These are phyloP conservation scores for Sylvilagus floridanus DNA, from an alignment of 2,797 vertebrate genomes.

Conservation along the genomic window DNA sequence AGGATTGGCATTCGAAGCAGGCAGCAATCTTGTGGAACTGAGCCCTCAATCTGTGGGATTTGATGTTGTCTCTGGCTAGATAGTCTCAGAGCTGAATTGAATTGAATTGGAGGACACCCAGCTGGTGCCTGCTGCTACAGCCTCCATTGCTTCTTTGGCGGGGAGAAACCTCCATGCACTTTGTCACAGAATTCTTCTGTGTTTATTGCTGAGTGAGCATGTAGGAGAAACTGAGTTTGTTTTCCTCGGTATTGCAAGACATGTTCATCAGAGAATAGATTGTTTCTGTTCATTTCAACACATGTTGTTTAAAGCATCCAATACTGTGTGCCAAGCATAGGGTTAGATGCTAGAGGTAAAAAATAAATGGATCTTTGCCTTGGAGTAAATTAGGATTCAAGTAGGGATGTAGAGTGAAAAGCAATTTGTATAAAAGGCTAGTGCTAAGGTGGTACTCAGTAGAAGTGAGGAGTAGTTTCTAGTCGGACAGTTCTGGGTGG, in stretches of 20 bases:
- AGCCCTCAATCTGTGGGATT: not conserved
- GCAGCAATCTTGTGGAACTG: not conserved
- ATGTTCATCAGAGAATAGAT: not conserved
- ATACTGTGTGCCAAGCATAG: not conserved
- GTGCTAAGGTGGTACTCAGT: not conserved
- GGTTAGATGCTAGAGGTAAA: not conserved
- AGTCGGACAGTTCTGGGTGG: not conserved
- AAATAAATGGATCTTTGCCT: not conserved
- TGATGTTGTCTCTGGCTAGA: not conserved
- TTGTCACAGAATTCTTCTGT: not conserved
- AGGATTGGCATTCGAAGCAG: not conserved
- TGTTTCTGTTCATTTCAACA: conserved; percentile 2
- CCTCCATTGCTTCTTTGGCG: not conserved
- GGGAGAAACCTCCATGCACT: not conserved
- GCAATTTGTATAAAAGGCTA: not conserved
- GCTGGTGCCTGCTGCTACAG: not conserved
- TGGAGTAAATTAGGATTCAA: conserved; percentile 6
- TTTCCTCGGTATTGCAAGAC: not conserved
- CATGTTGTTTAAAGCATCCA: conserved; percentile 7
- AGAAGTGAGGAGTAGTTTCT: not conserved
- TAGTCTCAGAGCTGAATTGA: not conserved
- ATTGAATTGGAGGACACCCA: not conserved
- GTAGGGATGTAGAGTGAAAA: not conserved
- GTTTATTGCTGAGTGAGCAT: not conserved
- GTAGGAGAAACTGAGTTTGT: not conserved